Conservation (phyloP, 2,888 invertebrate genomes). For the Chloroclystis v-ata region DNA sequence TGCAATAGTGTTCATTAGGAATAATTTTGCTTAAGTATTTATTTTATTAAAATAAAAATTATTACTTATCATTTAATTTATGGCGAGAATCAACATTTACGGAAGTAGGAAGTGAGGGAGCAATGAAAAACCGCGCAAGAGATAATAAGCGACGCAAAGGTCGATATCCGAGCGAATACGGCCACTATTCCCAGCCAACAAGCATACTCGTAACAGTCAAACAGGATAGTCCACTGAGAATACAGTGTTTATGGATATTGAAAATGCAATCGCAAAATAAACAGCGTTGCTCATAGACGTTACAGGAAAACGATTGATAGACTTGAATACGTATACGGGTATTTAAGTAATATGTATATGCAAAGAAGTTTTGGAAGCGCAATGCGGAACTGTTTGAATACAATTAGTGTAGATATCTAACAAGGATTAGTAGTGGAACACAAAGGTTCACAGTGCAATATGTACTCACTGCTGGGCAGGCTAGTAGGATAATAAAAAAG, state of each 20-base stretch:
- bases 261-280: conserved; percentile 41
- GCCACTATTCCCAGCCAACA: conserved; percentile 30
- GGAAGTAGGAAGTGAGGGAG: conserved; percentile 39
- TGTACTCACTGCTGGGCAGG: conserved; percentile 38
- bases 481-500: conserved; percentile 54
- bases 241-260: conserved; percentile 48
- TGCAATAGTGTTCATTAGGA: no score
- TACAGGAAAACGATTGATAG: conserved; percentile 13
- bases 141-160: conserved; percentile 23
- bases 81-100: conserved; percentile 33
- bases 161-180: conserved; percentile 23
- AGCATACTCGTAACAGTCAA: conserved; percentile 39
- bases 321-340: conserved; percentile 2
- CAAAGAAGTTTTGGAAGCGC: conserved; percentile 11
- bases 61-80: conserved; percentile 32
- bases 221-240: conserved; percentile 42
- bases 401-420: conserved; percentile 20
- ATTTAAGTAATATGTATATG: no score
- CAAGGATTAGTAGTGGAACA: conserved; percentile 20
- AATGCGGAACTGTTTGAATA: conserved; percentile 17
- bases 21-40: no score
- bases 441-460: conserved; percentile 36
- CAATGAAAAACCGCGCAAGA: conserved; percentile 32
- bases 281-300: conserved; percentile 31
- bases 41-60: no score